These are phyloP conservation scores for Belonocnema kinseyi DNA, from an alignment of 1,140 invertebrate species.

Conservation along the genomic window DNA sequence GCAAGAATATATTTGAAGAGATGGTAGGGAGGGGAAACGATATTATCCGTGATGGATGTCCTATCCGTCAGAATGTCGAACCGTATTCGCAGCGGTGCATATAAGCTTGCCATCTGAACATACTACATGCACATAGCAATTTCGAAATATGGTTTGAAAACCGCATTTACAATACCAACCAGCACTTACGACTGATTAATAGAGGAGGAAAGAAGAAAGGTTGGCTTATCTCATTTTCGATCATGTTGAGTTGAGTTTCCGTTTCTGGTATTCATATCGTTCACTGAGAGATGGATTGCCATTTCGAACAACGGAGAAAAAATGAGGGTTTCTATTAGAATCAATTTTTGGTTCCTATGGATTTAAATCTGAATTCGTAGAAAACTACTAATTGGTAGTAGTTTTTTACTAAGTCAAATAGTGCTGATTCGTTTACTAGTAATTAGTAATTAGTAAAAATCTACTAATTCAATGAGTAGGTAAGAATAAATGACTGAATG, in stretches of 20 bases:
- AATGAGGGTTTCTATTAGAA: no score
- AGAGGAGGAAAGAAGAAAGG: background rate
- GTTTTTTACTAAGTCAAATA: no score
- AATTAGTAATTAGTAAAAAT: no score
- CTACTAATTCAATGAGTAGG: no score
- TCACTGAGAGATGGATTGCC: no score
- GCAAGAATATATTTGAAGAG: conserved; percentile 1
- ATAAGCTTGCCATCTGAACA: background rate
- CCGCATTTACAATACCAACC: conserved; percentile 24
- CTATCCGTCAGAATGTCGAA: conserved; percentile 49
- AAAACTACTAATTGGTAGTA: no score
- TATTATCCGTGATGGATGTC: conserved; percentile 58
- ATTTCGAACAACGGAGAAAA: no score
- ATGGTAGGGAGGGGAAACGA: conserved; percentile 44
- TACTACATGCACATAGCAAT: background rate
- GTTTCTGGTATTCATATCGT: no score
- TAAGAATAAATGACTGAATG: no score
- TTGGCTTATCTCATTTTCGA: background rate
- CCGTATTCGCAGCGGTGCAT: conserved; percentile 35
- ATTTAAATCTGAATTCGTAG: no score
- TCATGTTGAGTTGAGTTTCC: background rate
- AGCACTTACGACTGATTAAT: conserved; percentile 32
- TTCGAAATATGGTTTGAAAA: background rate
- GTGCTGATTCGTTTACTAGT: no score
- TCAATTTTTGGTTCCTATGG: no score